Percentiles rank a stretch among this genome's conserved stretches.
Conservation (phyloP, 2,113 vertebrate genomes). For the Martes martes region DNA sequence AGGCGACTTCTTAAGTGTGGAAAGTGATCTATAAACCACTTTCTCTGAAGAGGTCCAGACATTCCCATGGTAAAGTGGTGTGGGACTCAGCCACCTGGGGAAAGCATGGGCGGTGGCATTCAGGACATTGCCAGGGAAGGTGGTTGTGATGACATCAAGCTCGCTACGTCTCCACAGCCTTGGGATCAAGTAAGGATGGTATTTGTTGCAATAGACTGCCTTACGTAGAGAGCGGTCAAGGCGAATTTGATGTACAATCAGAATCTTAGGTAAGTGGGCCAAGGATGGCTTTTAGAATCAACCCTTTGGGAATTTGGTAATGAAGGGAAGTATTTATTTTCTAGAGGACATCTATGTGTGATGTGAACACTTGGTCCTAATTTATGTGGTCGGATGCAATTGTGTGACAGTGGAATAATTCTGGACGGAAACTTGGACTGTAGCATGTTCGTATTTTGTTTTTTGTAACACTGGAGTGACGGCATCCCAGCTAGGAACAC, state of each 20-base stretch:
- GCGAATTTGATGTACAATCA: not conserved
- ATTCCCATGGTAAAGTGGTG: not conserved
- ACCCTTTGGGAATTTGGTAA: not conserved
- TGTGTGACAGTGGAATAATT: not conserved
- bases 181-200: not conserved
- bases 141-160: rapidly evolving
- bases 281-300: not conserved
- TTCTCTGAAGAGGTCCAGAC: not conserved
- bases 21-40: not conserved
- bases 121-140: not conserved
- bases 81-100: not conserved
- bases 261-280: conserved; percentile 38
- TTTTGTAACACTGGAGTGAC: conserved; percentile 1
- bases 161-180: not conserved
- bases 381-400: not conserved
- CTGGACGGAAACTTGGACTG: rapidly evolving
- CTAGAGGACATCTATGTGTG: not conserved
- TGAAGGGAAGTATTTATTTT: not conserved
- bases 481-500: rapidly evolving
- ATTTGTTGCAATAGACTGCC: not conserved
- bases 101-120: rapidly evolving
- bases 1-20: not conserved
- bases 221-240: not conserved
- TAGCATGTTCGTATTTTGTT: not conserved
- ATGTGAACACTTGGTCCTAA: rapidly evolving